phyloP scores from a whole-genome alignment of 2,888 invertebrate genomes.

The Thera obeliscata region DNA sequence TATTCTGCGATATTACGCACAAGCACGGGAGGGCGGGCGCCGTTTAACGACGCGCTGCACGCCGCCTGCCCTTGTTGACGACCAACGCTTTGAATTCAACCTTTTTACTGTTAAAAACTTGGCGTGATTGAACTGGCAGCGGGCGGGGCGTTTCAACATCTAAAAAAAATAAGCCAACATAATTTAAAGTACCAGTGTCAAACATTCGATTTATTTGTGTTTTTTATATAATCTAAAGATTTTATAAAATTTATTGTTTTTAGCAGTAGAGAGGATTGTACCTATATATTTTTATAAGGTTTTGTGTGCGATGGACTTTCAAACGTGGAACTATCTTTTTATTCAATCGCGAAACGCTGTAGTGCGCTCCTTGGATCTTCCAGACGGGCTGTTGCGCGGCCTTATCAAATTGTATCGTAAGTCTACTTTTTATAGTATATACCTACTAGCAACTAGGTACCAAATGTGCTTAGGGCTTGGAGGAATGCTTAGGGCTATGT shows the following conservation, averaged over 20 bases:
- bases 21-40: not conserved
- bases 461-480: not conserved
- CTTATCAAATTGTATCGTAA: constrained; percentile 57
- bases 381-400: constrained; percentile 62
- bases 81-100: not conserved
- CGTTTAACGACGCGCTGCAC: not conserved
- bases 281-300: not conserved
- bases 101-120: not conserved
- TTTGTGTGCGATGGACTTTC: constrained; percentile 49
- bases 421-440: constrained; percentile 13
- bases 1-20: not conserved
- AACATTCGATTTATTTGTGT: not conserved
- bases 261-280: no score
- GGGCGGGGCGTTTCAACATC: no score
- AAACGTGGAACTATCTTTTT: constrained; percentile 57
- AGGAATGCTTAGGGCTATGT: no score
- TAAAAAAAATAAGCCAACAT: no score
- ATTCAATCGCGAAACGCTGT: constrained; percentile 61
- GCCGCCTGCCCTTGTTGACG: not conserved
- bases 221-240: no score
- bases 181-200: not conserved
- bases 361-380: constrained; percentile 67
- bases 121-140: not conserved
- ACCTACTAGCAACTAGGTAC: not conserved
- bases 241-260: no score